Evolutionary conservation across 2,113 vertebrate genomes (phyloP), one percentile per base, ranked within the genome.

Genomic region (Cebus imitator): DNA sequence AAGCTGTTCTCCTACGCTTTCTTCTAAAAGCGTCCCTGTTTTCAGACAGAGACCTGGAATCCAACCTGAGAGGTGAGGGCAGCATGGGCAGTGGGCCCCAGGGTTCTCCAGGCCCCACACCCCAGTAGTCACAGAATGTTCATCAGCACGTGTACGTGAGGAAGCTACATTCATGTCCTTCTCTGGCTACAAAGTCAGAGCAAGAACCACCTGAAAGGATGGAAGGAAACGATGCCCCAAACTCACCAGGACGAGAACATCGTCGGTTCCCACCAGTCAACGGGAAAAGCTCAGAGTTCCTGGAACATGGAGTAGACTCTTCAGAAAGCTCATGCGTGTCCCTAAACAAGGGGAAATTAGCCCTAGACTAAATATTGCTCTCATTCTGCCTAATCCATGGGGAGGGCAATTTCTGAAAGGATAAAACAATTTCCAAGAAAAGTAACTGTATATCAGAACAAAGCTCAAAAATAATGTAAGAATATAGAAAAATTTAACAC

Each of bases 131-230:
- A 57, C 55, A 21, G 55, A 57, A 57, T 2, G 18, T 21, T 21
- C 6, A 21, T 21, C 55, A 8, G 55, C 55, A 8, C 6, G 0
- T 16, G 0, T 3, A 2, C 2, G 2, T 0, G 4, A 37, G 20
- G 43, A 45, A 8, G 7, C 2, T 3, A 9, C 27, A 30, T 64
- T 13, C 5, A 64, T 64, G 12, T 64, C 13, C 61, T 64, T 0
- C 61, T 64, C 61, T 64, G 61, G 21, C 21, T 21, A 64, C 27
- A 10, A 6, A 25, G 4, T 13, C 32, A 18, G 82, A 40, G 78
- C 68, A 14, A 0, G 32, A 50, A 37, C 0, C 21, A 27, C 55
- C 35, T 21, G 2, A 10, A 81, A n/a, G 16, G 30, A 32, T 1
- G 1, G 25, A 5, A 27, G 37, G 32, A 45, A 57, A 40, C 0